Conservation (phyloP, 2,113 vertebrate species). For the Apodemus speciosus region DNA sequence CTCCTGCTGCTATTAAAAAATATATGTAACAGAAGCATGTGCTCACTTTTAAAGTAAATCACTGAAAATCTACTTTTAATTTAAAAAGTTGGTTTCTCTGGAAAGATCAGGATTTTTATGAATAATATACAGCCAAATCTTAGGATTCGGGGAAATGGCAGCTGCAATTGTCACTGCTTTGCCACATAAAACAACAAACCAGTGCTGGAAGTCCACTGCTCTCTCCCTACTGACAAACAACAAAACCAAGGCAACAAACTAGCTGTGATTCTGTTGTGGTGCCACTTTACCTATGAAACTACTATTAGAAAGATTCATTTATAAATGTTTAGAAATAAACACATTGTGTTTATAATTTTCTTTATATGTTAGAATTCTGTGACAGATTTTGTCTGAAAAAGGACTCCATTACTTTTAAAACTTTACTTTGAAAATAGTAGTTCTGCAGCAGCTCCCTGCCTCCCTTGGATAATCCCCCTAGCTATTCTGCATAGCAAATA, state of each 20-base stretch:
- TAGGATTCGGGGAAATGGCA: neutral
- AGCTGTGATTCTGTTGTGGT: neutral
- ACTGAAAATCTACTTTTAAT: neutral
- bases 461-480: neutral
- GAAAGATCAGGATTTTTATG: neutral
- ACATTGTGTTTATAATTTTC: neutral
- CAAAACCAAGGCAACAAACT: conserved; percentile 4
- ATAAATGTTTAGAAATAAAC: conserved; percentile 32
- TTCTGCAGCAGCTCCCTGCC: neutral
- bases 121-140: conserved; percentile 13
- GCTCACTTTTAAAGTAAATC: neutral
- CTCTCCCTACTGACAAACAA: conserved; percentile 18
- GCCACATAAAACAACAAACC: neutral
- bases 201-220: neutral
- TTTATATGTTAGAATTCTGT: conserved; percentile 17
- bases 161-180: neutral
- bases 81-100: neutral
- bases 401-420: neutral
- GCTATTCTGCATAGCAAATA: neutral
- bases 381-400: conserved; percentile 47
- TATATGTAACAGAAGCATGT: conserved; percentile 8
- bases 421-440: conserved; percentile 31
- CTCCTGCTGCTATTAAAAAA: conserved; percentile 1
- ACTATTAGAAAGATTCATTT: conserved; percentile 4
- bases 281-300: neutral